Evolutionary conservation across 2,888 invertebrate genomes (phyloP).

Genomic region (Hyles lineata): DNA sequence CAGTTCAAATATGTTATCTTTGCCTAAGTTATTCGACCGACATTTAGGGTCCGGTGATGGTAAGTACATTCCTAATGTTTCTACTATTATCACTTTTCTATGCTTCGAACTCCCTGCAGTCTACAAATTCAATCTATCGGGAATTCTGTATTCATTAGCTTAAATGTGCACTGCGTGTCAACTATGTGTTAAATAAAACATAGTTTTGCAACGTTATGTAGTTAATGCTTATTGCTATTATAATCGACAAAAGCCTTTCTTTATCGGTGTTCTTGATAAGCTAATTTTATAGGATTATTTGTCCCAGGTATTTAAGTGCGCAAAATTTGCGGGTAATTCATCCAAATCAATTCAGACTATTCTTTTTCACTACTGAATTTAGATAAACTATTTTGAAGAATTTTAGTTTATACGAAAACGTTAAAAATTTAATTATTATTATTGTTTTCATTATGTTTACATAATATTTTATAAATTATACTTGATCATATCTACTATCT

Average conservation of each 20-base stretch:
- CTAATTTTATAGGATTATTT: not conserved
- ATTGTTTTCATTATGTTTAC: not conserved
- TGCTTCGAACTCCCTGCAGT: slow-evolving; percentile 54
- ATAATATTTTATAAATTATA: not conserved
- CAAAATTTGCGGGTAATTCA: not conserved
- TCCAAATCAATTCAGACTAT: not conserved
- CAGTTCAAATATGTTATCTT: slow-evolving; percentile 57
- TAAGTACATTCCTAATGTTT: slow-evolving; percentile 57
- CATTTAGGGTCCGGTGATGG: slow-evolving; percentile 76
- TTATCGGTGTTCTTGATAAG: not conserved
- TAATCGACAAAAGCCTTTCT: not conserved
- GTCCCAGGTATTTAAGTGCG: not conserved
- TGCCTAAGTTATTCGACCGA: slow-evolving; percentile 74
- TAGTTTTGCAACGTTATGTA: not conserved
- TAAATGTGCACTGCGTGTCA: slow-evolving; percentile 42
- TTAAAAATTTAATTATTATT: not conserved
- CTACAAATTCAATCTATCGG: slow-evolving; percentile 46
- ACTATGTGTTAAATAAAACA: slow-evolving; percentile 35
- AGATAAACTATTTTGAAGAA: no score
- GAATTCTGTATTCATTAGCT: slow-evolving; percentile 54
- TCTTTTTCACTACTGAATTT: no score
- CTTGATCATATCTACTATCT: not conserved
- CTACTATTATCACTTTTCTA: slow-evolving; percentile 38
- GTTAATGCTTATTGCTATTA: slow-evolving; percentile 6
- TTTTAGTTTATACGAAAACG: no score